Percentiles rank a stretch among this genome's conserved stretches.
phyloP scores from a whole-genome alignment of 2,888 invertebrate genomes.

The Calameuta filiformis region DNA sequence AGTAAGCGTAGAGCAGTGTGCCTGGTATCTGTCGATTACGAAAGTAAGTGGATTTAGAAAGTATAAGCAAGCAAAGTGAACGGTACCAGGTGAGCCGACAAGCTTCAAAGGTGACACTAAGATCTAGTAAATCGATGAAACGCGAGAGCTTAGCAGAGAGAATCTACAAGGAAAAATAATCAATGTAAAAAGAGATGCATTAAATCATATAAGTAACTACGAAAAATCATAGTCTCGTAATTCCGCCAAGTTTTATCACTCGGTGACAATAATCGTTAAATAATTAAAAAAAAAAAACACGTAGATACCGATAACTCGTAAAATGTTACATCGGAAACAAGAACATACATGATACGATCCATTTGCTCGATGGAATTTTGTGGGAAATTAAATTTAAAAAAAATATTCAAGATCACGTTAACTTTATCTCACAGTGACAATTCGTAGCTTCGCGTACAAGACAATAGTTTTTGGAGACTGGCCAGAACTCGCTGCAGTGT shows the following conservation, averaged over 20 bases:
- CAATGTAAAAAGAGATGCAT: neutral
- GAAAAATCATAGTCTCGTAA: neutral
- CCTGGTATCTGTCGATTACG: slow-evolving; percentile 48
- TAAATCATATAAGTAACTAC: neutral
- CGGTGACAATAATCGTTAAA: neutral
- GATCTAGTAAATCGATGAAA: neutral
- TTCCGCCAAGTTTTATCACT: neutral
- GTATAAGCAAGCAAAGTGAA: slow-evolving; percentile 60
- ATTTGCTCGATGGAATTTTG: neutral
- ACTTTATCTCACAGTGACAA: neutral
- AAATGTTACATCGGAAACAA: neutral
- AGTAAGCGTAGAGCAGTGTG: neutral
- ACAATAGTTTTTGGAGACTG: slow-evolving; percentile 29
- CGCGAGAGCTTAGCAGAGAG: neutral
- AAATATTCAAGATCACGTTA: neutral
- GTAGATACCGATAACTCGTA: neutral
- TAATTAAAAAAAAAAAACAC: neutral
- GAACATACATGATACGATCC: neutral
- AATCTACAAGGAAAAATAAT: neutral
- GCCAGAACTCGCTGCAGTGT: slow-evolving; percentile 61
- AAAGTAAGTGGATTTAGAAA: slow-evolving; percentile 66
- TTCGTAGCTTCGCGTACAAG: neutral
- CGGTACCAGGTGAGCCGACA: slow-evolving; percentile 36
- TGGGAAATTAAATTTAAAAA: neutral
- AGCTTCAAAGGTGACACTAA: neutral